phyloP scores from a whole-genome alignment of 2,888 invertebrate genomes.

The Sicus ferrugineus region DNA sequence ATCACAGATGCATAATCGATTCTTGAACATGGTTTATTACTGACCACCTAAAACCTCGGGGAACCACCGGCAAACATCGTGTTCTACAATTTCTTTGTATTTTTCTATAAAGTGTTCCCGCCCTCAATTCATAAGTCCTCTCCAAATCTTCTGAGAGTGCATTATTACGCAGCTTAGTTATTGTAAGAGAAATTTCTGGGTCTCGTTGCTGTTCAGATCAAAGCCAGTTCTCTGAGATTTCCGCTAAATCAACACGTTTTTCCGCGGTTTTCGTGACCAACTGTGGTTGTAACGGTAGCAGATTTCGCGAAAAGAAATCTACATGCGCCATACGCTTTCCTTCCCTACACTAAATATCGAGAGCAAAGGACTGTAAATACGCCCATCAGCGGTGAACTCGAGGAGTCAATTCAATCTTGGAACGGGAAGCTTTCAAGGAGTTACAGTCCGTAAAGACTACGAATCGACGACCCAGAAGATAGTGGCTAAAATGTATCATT shows the following conservation, averaged over 20 bases:
- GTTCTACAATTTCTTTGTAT: conserved; percentile 39
- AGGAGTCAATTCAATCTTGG: conserved; percentile 35
- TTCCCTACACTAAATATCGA: conserved; percentile 33
- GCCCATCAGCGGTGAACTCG: conserved; percentile 39
- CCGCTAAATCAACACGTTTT: conserved; percentile 19
- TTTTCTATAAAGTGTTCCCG: conserved; percentile 34
- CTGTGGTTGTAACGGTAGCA: not conserved
- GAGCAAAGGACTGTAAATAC: conserved; percentile 37
- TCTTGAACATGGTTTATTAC: conserved; percentile 37
- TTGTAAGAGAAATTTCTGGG: not conserved
- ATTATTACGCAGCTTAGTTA: not conserved
- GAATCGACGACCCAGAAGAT: conserved; percentile 35
- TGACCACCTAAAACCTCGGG: conserved; percentile 37
- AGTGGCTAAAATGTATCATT: conserved; percentile 43
- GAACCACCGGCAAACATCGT: conserved; percentile 37
- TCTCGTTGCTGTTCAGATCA: conserved; percentile 24
- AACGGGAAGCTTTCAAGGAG: conserved; percentile 33
- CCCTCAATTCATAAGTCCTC: not conserved
- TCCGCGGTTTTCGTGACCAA: not conserved
- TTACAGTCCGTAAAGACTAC: conserved; percentile 40
- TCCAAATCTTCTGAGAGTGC: not conserved
- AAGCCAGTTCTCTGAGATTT: conserved; percentile 22
- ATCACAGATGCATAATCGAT: conserved; percentile 37
- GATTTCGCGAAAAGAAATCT: conserved; percentile 32
- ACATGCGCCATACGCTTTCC: conserved; percentile 36